Conservation (phyloP, 2,888 invertebrate species). For the Criorhina ranunculi region DNA sequence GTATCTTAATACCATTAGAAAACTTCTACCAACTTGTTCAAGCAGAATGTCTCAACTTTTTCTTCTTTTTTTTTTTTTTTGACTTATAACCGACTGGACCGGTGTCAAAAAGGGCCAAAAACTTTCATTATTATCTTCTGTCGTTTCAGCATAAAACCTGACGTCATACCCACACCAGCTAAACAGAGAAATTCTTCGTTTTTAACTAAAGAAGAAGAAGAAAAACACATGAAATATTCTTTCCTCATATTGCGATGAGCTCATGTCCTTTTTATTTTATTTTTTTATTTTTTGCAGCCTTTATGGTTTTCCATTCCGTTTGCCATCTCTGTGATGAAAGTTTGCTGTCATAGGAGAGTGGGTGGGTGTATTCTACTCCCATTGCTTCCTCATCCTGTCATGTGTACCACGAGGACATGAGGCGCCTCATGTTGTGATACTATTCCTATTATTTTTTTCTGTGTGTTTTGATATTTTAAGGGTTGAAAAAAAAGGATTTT, state of each 20-base stretch:
- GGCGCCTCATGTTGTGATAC: not conserved
- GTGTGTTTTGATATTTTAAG: not conserved
- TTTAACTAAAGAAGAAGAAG: not conserved
- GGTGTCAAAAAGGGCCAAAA: not conserved
- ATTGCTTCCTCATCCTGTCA: not conserved
- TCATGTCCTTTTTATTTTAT: constrained; percentile 7
- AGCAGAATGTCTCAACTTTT: constrained; percentile 16
- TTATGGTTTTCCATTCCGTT: constrained; percentile 3
- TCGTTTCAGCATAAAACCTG: not conserved
- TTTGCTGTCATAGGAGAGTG: no score
- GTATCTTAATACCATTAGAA: not conserved
- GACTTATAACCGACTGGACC: not conserved
- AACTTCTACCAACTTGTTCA: constrained; percentile 1
- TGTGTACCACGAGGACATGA: not conserved
- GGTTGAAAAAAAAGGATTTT: constrained; percentile 5
- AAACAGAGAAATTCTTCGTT: not conserved
- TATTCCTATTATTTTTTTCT: not conserved
- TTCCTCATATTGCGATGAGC: constrained; percentile 20
- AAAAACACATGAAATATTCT: not conserved
- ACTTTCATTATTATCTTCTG: constrained; percentile 7
- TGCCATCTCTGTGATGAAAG: not conserved
- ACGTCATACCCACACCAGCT: not conserved
- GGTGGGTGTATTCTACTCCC: not conserved
- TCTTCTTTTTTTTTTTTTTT: no score
- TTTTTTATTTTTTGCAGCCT: constrained; percentile 1